These are phyloP conservation scores for Panthera uncia DNA, from an alignment of 2,113 vertebrate species.

Conservation along the genomic window DNA sequence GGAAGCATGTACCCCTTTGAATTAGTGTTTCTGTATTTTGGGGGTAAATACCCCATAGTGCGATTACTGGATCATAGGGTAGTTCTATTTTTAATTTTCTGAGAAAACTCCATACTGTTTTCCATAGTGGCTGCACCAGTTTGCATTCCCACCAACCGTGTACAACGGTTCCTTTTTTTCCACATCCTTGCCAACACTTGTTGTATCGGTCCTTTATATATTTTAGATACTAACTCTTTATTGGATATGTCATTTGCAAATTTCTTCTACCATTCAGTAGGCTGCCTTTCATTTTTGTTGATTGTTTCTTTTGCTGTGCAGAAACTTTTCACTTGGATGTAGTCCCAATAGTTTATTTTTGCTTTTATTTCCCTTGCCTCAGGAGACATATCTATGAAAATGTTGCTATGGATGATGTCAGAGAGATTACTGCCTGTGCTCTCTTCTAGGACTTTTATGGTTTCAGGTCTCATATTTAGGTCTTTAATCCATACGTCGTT, in stretches of 20 bases:
- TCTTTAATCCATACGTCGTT: not conserved
- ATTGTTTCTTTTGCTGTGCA: not conserved
- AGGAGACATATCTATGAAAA: not conserved
- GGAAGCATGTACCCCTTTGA: not conserved
- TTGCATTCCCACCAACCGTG: not conserved
- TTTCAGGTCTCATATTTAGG: not conserved
- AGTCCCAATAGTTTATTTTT: not conserved
- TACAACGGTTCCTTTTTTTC: not conserved
- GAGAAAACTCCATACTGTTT: not conserved
- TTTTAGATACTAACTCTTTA: not conserved
- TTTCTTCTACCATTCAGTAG: not conserved
- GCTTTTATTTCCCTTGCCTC: not conserved
- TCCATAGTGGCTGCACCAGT: not conserved
- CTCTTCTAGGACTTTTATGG: not conserved
- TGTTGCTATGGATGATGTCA: not conserved
- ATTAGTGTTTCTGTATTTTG: not conserved
- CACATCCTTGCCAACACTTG: not conserved
- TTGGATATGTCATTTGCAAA: not conserved
- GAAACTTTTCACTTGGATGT: not conserved
- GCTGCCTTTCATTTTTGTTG: not conserved
- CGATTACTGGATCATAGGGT: not conserved
- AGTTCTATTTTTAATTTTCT: not conserved
- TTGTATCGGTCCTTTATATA: not conserved
- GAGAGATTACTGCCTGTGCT: not conserved
- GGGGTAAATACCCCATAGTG: not conserved